These are phyloP conservation scores for Caracal caracal DNA, from an alignment of 2,113 vertebrate species.

Conservation along the genomic window DNA sequence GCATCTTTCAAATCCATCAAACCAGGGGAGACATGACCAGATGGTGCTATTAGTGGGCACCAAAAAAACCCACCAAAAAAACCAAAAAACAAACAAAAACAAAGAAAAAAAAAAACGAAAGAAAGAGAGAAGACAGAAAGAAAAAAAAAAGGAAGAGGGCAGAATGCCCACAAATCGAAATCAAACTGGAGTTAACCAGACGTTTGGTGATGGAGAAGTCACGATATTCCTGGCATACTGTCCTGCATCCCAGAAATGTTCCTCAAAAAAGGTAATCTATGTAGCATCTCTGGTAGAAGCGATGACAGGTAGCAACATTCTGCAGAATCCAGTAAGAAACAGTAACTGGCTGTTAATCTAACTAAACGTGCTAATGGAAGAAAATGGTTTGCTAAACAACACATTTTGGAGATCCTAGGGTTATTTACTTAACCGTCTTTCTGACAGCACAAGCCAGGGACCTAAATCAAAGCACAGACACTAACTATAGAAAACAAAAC, in stretches of 20 bases:
- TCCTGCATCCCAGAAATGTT: constrained; percentile 70
- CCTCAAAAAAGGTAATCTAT: constrained; percentile 66
- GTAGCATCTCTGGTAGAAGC: constrained; percentile 45
- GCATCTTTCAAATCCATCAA: constrained; percentile 62
- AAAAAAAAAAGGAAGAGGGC: not conserved
- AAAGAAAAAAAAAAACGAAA: not conserved
- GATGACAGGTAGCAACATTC: constrained; percentile 64
- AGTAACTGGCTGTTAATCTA: constrained; percentile 30
- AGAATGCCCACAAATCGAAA: constrained; percentile 64
- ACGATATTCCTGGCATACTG: constrained; percentile 76
- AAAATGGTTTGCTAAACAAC: constrained; percentile 59
- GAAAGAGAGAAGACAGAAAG: not conserved
- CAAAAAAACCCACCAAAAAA: no score
- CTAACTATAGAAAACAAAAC: constrained; percentile 55
- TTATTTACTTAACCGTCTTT: constrained; percentile 59
- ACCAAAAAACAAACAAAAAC: no score
- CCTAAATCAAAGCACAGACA: constrained; percentile 62
- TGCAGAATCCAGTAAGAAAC: constrained; percentile 42
- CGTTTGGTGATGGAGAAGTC: constrained; percentile 68
- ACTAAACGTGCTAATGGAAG: constrained; percentile 62
- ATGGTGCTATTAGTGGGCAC: constrained; percentile 74
- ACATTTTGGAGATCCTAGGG: constrained; percentile 26
- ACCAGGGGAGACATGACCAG: constrained; percentile 49
- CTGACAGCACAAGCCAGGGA: constrained; percentile 56
- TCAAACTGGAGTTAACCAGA: constrained; percentile 69